Evolutionary conservation across 2,113 vertebrate genomes (phyloP), one percentile per base, ranked within the genome.

Genomic region (Holacanthus passer): DNA sequence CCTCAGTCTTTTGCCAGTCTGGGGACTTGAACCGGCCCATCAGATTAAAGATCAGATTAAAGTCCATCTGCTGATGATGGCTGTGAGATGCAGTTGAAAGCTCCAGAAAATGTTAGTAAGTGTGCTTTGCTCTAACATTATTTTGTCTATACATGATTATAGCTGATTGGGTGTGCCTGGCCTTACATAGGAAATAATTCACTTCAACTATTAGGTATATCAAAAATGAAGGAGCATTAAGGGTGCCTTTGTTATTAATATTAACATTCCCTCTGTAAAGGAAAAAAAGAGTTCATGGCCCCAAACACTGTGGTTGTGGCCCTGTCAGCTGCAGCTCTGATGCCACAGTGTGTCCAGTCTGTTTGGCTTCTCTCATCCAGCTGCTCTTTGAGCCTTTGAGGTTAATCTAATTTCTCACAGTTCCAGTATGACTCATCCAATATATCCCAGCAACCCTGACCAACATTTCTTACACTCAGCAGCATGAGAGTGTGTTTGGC

Each of bases 381-480:
- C 31, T 64, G 29, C 1, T 55, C 41, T 1, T 45, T 37, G 22
- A 73, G 24, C 52, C 12, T 58, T 66, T 19, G 13, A 24, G 59
- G 17, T 65, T 19, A 37, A 32, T 68, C 31, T 41, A 2, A 59
- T 50, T 69, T 56, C 27, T 39, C 31, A 60, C 69, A 14, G 10
- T 52, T 81, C 37, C 58, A 71, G 12, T 60, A 17, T 81, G 78
- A 87, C 85, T 79, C 79, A 84, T 32, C 0, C 0, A 12, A 27
- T 45, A n/a, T 17, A 50, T 43, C 67, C 50, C 82, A 83, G 69
- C 48, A 74, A 29, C 58, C 66, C 19, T 7, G 35, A 27, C 71
- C 79, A 58, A 78, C 20, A 52, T 4, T 24, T 66, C 35, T n/a
- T 37, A 11, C 31, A 78, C 52, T 58, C 24, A 56, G n/a, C 27